Percentiles rank a stretch among this genome's conserved stretches.
phyloP scores from a whole-genome alignment of 2,888 invertebrate genomes.

The Isoperla grammatica region DNA sequence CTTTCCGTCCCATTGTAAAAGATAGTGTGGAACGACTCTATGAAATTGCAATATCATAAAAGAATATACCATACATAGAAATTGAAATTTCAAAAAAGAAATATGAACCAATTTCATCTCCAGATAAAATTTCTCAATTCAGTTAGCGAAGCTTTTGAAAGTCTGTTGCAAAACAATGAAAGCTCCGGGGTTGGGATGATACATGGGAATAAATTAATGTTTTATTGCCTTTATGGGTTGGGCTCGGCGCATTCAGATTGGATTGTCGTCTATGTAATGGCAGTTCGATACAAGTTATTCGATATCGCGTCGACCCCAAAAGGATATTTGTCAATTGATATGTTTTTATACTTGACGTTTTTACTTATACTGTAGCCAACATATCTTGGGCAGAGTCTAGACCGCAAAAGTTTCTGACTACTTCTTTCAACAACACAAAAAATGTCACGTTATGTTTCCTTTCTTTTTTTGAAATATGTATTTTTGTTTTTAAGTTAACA shows the following conservation, averaged over 20 bases:
- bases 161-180: neutral
- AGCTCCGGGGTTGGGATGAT: neutral
- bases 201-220: conserved; percentile 14
- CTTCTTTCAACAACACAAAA: too few species aligned
- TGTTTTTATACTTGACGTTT: conserved; percentile 8
- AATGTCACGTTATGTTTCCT: too few species aligned
- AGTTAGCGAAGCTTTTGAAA: neutral
- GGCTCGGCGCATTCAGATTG: too few species aligned
- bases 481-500: too few species aligned
- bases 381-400: too few species aligned
- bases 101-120: conserved; percentile 12
- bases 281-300: conserved; percentile 3
- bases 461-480: too few species aligned
- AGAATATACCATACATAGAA: conserved; percentile 14
- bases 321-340: neutral
- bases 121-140: conserved; percentile 12
- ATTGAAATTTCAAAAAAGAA: conserved; percentile 15
- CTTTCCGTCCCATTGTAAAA: conserved; percentile 1
- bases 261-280: neutral
- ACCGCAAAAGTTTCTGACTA: too few species aligned
- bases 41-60: conserved; percentile 19
- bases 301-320: too few species aligned
- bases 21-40: neutral
- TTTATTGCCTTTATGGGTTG: neutral
- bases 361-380: neutral